Percentiles rank a stretch among this genome's conserved stretches.
Evolutionary conservation across 1,140 invertebrate genomes (phyloP).

Genomic region (Lasaia peninsularis): DNA sequence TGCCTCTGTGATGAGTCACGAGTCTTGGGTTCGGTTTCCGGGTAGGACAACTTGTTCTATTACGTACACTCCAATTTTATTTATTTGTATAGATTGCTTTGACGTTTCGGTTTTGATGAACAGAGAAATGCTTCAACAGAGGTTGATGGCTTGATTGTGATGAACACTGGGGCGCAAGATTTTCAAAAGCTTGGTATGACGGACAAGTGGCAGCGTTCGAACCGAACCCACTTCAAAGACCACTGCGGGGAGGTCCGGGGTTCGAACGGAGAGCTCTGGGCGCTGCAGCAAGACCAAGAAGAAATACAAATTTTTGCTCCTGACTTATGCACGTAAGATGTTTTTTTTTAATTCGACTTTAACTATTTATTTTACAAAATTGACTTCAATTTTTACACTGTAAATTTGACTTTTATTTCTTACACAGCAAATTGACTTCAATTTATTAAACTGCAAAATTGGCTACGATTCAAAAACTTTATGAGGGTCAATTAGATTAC

Average conservation of each 20-base stretch:
- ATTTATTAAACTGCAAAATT: no score
- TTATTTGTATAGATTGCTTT: background rate
- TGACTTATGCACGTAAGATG: conserved; percentile 81
- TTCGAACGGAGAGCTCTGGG: conserved; percentile 87
- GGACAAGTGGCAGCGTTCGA: conserved; percentile 82
- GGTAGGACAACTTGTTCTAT: background rate
- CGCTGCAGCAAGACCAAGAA: conserved; percentile 78
- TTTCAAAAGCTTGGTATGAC: conserved; percentile 81
- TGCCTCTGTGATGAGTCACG: no score
- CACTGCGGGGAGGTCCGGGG: conserved; percentile 83
- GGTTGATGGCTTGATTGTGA: conserved; percentile 86
- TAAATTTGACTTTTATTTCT: no score
- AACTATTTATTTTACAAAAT: no score
- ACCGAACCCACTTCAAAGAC: conserved; percentile 72
- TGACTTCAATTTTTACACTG: no score
- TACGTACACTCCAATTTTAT: background rate
- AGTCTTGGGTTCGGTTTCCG: no score
- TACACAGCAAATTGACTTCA: no score
- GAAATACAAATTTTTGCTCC: conserved; percentile 81
- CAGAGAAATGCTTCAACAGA: conserved; percentile 83
- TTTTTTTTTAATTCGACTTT: background rate
- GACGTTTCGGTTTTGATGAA: conserved; percentile 1
- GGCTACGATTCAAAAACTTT: no score
- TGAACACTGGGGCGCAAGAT: conserved; percentile 83
- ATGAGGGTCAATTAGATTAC: no score